Evolutionary conservation across 2,888 invertebrate genomes (phyloP).

Genomic region (Apamea sordens): DNA sequence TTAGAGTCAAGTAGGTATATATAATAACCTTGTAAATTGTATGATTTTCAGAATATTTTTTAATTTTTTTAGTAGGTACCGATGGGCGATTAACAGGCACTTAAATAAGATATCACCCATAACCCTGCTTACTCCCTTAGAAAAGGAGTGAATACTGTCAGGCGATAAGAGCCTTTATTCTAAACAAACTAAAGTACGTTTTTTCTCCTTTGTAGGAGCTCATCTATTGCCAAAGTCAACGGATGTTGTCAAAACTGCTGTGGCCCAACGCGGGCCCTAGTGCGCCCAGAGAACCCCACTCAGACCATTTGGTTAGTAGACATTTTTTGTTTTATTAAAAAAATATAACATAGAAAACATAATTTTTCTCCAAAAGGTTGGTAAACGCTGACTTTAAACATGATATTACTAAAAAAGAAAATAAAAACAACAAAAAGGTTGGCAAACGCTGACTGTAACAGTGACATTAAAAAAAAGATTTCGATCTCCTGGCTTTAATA

Average conservation of each 20-base stretch:
- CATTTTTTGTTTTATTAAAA: conserved; percentile 84
- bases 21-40: conserved; percentile 16
- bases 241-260: conserved; percentile 91
- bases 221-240: conserved; percentile 91
- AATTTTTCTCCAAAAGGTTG: conserved; percentile 10
- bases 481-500: conserved; percentile 6
- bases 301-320: conserved; percentile 90
- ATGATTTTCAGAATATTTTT: conserved; percentile 46
- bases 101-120: conserved; percentile 22
- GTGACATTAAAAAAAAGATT: conserved; percentile 34
- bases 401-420: neutral
- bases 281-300: conserved; percentile 89
- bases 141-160: conserved; percentile 60
- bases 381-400: conserved; percentile 11
- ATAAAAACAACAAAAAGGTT: neutral
- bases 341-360: conserved; percentile 9
- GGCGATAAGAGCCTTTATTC: conserved; percentile 83
- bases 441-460: conserved; percentile 2
- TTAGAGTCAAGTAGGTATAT: too few relatives aligned
- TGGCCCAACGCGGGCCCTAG: conserved; percentile 90
- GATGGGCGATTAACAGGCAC: conserved; percentile 47
- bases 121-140: conserved; percentile 51
- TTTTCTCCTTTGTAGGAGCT: conserved; percentile 90
- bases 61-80: conserved; percentile 18
- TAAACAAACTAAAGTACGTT: conserved; percentile 86